A percentile compares a stretch with the other conserved stretches of the same genome.
These are phyloP conservation scores for Doryteuthis pealeii DNA, from an alignment of 1,140 invertebrate species.

Conservation along the genomic window DNA sequence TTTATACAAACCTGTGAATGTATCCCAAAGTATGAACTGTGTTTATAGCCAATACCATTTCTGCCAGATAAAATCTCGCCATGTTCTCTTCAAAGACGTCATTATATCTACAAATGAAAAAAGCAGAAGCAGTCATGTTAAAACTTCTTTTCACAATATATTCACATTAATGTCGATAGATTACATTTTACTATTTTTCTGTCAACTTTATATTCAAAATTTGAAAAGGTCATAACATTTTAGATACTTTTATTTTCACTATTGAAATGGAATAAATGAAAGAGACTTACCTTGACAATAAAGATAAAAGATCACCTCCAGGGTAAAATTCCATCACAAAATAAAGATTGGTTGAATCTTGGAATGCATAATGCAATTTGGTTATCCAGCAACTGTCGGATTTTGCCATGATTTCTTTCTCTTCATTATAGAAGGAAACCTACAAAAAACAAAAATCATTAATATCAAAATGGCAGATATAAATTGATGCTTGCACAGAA, in stretches of 20 bases:
- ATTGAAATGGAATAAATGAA: no score
- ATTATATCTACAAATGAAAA: constrained; percentile 47
- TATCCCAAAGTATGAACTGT: constrained; percentile 98
- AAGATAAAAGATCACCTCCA: constrained; percentile 95
- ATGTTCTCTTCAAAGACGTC: constrained; percentile 92
- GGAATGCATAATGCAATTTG: constrained; percentile 93
- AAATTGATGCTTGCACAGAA: no score
- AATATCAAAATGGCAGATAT: no score
- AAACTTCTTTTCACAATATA: no score
- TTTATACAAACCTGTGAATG: constrained; percentile 75
- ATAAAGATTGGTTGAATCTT: constrained; percentile 69
- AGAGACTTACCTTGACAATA: constrained; percentile 85
- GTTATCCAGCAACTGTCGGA: constrained; percentile 80
- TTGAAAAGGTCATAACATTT: no score
- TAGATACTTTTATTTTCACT: no score
- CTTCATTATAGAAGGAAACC: constrained; percentile 57
- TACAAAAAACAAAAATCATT: constrained; percentile 19
- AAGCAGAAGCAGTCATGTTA: no score
- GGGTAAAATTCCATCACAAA: constrained; percentile 99
- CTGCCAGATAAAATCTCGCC: constrained; percentile 98
- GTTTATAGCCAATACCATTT: constrained; percentile 96
- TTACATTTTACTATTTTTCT: no score
- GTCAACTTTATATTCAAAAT: no score
- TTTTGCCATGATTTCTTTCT: constrained; percentile 56
- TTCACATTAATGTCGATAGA: no score